Evolutionary conservation across 2,888 invertebrate genomes (phyloP).

Genomic region (Mythimna pallens): DNA sequence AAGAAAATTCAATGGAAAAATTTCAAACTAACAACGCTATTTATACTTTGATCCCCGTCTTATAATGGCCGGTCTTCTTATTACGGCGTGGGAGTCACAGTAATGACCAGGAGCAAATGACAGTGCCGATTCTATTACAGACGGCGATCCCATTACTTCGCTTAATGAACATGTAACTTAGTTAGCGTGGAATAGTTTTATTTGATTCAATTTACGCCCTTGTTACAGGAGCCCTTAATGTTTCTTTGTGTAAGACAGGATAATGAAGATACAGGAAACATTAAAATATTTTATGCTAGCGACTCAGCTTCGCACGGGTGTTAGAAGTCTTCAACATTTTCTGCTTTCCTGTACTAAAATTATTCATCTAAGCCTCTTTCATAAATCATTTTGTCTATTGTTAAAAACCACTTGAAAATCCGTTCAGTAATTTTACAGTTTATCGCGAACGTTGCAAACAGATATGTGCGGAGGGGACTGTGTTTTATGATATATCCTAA

Average conservation of each 20-base stretch:
- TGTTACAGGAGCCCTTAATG: slow-evolving; percentile 3
- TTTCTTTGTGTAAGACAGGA: background rate
- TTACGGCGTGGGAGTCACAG: slow-evolving; percentile 15
- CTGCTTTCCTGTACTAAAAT: no score
- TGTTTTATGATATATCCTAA: no score
- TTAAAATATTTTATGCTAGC: no score
- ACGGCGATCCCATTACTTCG: slow-evolving; percentile 32
- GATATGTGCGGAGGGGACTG: no score
- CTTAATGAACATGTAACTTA: slow-evolving; percentile 50
- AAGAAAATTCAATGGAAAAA: background rate
- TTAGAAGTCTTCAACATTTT: no score
- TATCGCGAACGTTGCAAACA: no score
- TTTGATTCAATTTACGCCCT: slow-evolving; percentile 23
- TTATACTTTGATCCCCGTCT: slow-evolving; percentile 14
- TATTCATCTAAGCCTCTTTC: no score
- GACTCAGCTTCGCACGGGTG: no score
- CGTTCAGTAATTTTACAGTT: no score
- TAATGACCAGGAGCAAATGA: slow-evolving; percentile 50
- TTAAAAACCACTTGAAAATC: no score
- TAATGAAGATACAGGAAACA: background rate
- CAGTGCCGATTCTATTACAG: slow-evolving; percentile 45
- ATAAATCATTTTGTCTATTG: no score
- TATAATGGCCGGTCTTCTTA: slow-evolving; percentile 19
- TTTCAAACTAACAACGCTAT: background rate
- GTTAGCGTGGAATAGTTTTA: slow-evolving; percentile 35